Percentiles rank a stretch among this genome's conserved stretches.
phyloP scores from a whole-genome alignment of 1,140 invertebrate genomes.

The Macrotrachela quadricornifera region DNA sequence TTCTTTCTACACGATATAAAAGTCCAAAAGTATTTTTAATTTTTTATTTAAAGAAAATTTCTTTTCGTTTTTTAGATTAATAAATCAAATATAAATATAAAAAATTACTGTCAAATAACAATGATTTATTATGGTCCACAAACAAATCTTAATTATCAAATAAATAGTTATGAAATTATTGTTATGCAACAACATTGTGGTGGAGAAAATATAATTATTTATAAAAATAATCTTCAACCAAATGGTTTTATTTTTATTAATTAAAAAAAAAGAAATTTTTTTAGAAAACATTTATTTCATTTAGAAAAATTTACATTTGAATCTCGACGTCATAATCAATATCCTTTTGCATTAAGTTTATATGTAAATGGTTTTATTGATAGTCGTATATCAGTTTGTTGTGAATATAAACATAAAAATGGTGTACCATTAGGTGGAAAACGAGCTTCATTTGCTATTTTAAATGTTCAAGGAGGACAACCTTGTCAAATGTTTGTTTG shows the following conservation, averaged over 20 bases:
- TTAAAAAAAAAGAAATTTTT: neutral
- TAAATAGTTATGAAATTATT: slow-evolving; percentile 15
- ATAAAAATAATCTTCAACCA: neutral
- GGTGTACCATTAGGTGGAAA: slow-evolving; percentile 23
- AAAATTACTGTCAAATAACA: slow-evolving; percentile 17
- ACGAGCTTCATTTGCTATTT: slow-evolving; percentile 24
- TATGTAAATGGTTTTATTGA: slow-evolving; percentile 25
- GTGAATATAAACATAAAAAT: slow-evolving; percentile 25
- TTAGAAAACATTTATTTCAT: neutral
- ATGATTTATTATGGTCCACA: slow-evolving; percentile 25
- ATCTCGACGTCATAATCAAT: slow-evolving; percentile 26
- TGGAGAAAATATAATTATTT: slow-evolving; percentile 27
- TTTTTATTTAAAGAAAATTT: no score
- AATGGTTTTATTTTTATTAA: neutral
- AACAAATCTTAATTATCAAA: slow-evolving; percentile 11
- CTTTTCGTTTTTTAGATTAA: no score
- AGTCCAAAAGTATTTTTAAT: no score
- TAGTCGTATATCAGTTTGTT: slow-evolving; percentile 26
- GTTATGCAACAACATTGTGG: slow-evolving; percentile 32
- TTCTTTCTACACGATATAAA: no score
- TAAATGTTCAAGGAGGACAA: slow-evolving; percentile 17
- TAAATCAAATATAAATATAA: no score
- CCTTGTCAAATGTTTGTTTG: no score
- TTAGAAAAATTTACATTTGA: slow-evolving; percentile 25
- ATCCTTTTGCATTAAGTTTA: slow-evolving; percentile 28